A percentile compares a stretch with the other conserved stretches of the same genome.
Evolutionary conservation across 2,113 vertebrate species (phyloP).

Genomic region (Burhinus oedicnemus): DNA sequence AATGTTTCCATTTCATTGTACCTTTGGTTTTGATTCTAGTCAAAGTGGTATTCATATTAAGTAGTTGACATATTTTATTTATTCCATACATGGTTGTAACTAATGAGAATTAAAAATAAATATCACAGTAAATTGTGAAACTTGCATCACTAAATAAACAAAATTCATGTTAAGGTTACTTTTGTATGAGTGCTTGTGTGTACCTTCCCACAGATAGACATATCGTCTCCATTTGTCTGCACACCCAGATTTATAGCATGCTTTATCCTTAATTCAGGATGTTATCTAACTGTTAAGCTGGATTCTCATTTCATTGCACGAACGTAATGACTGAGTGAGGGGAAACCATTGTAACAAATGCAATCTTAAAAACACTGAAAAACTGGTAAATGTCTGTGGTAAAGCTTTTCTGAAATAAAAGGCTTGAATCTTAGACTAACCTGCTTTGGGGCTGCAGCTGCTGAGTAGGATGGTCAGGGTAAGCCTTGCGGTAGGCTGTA

Average conservation of each 20-base stretch:
- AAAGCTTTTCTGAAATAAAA: not conserved
- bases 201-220: not conserved
- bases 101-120: not conserved
- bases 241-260: not conserved
- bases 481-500: not conserved
- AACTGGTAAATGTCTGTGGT: not conserved
- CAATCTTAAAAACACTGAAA: not conserved
- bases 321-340: not conserved
- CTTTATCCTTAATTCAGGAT: not conserved
- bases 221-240: not conserved
- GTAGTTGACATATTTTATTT: not conserved
- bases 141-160: not conserved
- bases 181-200: not conserved
- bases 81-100: not conserved
- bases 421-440: not conserved
- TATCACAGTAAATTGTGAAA: not conserved
- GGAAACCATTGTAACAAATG: not conserved
- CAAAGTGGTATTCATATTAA: not conserved
- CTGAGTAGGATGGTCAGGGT: not conserved
- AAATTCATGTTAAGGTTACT: not conserved
- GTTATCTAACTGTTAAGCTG: not conserved
- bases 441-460: not conserved
- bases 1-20: not conserved
- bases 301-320: not conserved
- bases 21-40: not conserved